phyloP scores from a whole-genome alignment of 64 coral and sea anemone species.

The Actinia tenebrosa region DNA sequence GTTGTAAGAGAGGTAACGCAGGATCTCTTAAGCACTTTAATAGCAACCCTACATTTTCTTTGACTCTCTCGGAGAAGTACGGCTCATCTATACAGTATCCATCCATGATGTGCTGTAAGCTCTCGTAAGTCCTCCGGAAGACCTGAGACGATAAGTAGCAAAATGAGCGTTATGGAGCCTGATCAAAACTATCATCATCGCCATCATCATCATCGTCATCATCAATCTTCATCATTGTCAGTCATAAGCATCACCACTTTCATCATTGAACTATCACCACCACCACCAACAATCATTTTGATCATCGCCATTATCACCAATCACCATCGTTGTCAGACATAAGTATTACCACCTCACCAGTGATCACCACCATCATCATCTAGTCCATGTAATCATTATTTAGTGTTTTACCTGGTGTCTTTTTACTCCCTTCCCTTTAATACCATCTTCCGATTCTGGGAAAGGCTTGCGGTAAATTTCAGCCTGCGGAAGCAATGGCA shows the following conservation, averaged over 20 bases:
- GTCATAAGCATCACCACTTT: not conserved
- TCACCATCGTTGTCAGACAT: not conserved
- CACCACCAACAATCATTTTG: not conserved
- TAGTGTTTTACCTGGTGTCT: constrained; percentile 59
- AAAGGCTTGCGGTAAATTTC: constrained; percentile 65
- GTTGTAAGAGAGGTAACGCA: constrained; percentile 72
- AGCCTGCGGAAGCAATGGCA: constrained; percentile 39
- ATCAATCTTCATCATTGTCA: not conserved
- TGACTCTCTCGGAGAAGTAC: constrained; percentile 46
- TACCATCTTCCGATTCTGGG: constrained; percentile 42
- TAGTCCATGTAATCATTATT: not conserved
- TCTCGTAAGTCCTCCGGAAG: constrained; percentile 74
- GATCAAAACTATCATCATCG: not conserved
- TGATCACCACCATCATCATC: not conserved
- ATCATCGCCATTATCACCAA: not conserved
- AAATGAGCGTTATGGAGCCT: no score
- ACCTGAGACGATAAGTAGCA: constrained; percentile 25
- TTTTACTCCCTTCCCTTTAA: constrained; percentile 73
- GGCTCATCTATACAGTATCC: constrained; percentile 89
- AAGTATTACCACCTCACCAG: not conserved
- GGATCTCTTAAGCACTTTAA: constrained; percentile 78
- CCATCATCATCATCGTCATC: not conserved
- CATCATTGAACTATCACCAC: not conserved
- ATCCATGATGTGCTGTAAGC: constrained; percentile 87
- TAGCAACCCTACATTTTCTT: constrained; percentile 66